A percentile compares a stretch with the other conserved stretches of the same genome.
Evolutionary conservation across 2,797 vertebrate species (phyloP).

Genomic region (Lacerta viridis): DNA sequence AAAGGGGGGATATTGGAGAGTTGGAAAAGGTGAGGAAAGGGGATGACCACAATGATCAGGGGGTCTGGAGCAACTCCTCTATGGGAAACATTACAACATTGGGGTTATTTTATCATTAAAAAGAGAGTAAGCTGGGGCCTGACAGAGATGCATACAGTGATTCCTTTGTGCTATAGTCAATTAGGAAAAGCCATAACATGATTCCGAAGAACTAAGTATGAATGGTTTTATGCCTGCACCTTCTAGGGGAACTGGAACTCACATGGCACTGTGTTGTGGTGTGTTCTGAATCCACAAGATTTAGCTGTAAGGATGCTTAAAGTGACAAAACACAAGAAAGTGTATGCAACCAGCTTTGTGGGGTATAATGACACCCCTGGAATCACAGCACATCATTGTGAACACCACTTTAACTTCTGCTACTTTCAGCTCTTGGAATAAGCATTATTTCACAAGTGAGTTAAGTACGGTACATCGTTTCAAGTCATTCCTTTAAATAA

Average conservation of each 20-base stretch:
- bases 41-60: no score
- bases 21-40: no score
- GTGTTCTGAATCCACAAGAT: slow-evolving; percentile 21
- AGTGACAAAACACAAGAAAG: slow-evolving; percentile 37
- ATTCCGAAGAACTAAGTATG: not conserved
- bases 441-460: no score
- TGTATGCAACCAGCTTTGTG: slow-evolving; percentile 28
- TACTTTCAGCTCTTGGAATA: slow-evolving; percentile 41
- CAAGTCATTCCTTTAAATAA: no score
- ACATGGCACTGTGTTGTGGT: not conserved
- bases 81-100: not conserved
- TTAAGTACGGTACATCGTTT: no score
- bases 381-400: slow-evolving; percentile 32
- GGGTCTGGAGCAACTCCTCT: not conserved
- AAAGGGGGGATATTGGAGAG: no score
- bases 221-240: not conserved
- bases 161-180: not conserved
- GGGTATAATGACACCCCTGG: slow-evolving; percentile 44
- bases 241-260: slow-evolving; percentile 20
- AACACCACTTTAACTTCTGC: slow-evolving; percentile 49
- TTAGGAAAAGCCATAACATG: not conserved
- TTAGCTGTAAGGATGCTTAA: not conserved
- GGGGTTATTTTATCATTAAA: not conserved
- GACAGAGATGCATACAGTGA: not conserved
- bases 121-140: not conserved